Percentiles rank a stretch among this genome's conserved stretches.
Evolutionary conservation across 1,140 invertebrate species (phyloP).

Genomic region (Brachionus paranguensis): DNA sequence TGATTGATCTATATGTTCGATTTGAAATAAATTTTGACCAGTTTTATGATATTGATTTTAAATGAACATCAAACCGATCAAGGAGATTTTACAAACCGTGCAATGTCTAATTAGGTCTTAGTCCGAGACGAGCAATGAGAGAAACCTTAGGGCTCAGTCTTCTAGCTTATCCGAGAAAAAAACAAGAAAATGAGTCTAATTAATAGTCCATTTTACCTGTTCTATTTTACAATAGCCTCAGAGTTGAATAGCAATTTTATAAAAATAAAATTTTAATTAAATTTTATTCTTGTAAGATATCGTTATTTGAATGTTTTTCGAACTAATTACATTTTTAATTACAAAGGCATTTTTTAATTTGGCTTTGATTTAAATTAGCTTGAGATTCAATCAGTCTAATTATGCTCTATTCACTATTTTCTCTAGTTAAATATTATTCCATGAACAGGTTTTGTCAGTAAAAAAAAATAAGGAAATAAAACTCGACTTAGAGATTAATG

Average conservation of each 20-base stretch:
- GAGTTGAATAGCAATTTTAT: not conserved
- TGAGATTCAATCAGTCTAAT: not conserved
- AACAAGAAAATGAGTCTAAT: not conserved
- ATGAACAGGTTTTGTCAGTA: not conserved
- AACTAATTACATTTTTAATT: not conserved
- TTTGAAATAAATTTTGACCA: not conserved
- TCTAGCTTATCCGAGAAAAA: not conserved
- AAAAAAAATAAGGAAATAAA: not conserved
- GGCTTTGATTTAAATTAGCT: not conserved
- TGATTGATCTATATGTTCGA: slow-evolving; percentile 3
- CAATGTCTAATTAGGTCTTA: not conserved
- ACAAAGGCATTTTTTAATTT: not conserved
- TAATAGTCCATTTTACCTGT: slow-evolving; percentile 6
- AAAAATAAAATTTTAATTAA: slow-evolving; percentile 4
- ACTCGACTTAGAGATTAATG: not conserved
- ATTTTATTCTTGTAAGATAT: not conserved
- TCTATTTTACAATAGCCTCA: slow-evolving; percentile 7
- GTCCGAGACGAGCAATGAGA: not conserved
- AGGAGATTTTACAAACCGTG: not conserved
- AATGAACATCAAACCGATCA: not conserved
- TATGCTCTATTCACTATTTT: not conserved
- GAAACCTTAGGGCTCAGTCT: not conserved
- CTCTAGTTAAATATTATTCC: not conserved
- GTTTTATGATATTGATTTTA: not conserved
- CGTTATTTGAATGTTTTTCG: not conserved